Conservation (phyloP, 2,888 invertebrate species). For the Sphinx pinastri region DNA sequence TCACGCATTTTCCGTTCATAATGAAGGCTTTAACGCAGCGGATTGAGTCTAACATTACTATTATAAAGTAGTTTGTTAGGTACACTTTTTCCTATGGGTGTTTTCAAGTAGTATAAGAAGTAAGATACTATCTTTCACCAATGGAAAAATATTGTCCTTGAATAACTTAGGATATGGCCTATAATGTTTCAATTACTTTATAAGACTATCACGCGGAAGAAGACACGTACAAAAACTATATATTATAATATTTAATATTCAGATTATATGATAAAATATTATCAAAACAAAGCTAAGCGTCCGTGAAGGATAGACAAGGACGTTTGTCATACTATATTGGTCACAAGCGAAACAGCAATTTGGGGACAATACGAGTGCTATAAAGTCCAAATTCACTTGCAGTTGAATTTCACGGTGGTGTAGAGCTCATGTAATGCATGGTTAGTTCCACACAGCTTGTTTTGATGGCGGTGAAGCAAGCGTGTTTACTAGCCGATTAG, state of each 20-base stretch:
- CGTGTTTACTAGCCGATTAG: slow-evolving; percentile 25
- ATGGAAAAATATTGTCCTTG: no score
- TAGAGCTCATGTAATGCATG: slow-evolving; percentile 60
- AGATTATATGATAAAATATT: no score
- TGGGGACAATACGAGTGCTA: not conserved
- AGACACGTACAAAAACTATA: no score
- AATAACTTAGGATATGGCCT: no score
- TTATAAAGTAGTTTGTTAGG: not conserved
- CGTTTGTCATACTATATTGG: slow-evolving; percentile 31
- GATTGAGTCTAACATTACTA: not conserved
- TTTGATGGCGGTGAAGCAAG: slow-evolving; percentile 31
- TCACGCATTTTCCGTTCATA: slow-evolving; percentile 6
- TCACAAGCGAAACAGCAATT: not conserved
- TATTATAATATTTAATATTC: no score
- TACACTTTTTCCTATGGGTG: no score
- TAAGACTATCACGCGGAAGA: no score
- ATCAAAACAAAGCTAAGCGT: slow-evolving; percentile 39
- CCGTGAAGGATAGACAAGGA: slow-evolving; percentile 56
- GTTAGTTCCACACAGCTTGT: slow-evolving; percentile 47
- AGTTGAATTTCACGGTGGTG: slow-evolving; percentile 33
- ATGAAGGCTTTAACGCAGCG: no score
- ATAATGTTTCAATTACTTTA: no score
- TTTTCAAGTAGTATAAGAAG: no score
- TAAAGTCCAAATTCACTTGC: slow-evolving; percentile 38
- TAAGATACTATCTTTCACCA: no score